These are phyloP conservation scores for Akabosia matsudoensis DNA, from an alignment of 1,140 invertebrate species.

Conservation along the genomic window DNA sequence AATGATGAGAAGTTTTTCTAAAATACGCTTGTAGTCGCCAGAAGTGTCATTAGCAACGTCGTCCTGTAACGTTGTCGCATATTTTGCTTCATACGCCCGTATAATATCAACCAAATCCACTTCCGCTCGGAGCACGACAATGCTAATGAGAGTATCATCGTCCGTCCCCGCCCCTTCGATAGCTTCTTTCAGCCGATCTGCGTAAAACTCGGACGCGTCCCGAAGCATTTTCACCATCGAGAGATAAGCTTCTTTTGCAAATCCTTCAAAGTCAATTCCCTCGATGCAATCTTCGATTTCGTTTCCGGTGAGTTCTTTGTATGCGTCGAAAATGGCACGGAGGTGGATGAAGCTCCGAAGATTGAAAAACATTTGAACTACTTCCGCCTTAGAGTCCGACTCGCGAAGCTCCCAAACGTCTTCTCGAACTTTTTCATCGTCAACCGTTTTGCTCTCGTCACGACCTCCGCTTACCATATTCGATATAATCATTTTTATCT, in stretches of 20 bases:
- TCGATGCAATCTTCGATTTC: slow-evolving; percentile 48
- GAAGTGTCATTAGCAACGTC: slow-evolving; percentile 51
- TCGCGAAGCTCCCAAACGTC: slow-evolving; percentile 51
- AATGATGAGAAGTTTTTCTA: background rate
- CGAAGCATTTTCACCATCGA: slow-evolving; percentile 52
- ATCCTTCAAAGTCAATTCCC: slow-evolving; percentile 47
- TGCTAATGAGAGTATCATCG: slow-evolving; percentile 51
- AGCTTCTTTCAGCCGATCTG: slow-evolving; percentile 53
- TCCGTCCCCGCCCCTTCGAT: slow-evolving; percentile 52
- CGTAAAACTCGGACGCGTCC: slow-evolving; percentile 53
- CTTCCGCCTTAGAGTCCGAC: slow-evolving; percentile 54
- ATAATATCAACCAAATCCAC: slow-evolving; percentile 53
- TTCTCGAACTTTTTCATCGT: slow-evolving; percentile 48
- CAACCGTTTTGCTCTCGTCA: slow-evolving; percentile 49
- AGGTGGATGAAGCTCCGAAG: slow-evolving; percentile 52
- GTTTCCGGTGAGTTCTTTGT: slow-evolving; percentile 48
- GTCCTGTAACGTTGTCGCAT: slow-evolving; percentile 48
- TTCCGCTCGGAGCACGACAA: slow-evolving; percentile 53
- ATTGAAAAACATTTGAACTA: slow-evolving; percentile 55
- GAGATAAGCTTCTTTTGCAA: slow-evolving; percentile 47
- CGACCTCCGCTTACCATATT: slow-evolving; percentile 50
- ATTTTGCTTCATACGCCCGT: slow-evolving; percentile 50
- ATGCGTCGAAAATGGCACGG: slow-evolving; percentile 52
- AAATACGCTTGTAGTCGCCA: slow-evolving; percentile 50
- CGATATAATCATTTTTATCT: slow-evolving; percentile 57